These are phyloP conservation scores for Sycophila sp. DNA, from an alignment of 1,140 invertebrate species.

Conservation along the genomic window DNA sequence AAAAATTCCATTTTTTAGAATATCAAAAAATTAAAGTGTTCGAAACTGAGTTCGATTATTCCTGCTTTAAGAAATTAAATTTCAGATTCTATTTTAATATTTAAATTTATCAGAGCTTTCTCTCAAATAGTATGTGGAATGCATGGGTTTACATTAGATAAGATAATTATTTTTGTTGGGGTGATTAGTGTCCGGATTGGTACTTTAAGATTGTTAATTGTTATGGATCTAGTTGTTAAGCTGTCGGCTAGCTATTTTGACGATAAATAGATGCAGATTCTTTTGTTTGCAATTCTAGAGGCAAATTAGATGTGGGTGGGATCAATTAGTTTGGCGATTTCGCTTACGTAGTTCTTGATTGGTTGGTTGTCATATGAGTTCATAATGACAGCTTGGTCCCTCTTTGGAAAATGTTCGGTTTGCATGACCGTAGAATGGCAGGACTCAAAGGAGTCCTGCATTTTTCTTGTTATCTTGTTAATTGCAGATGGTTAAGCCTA, in stretches of 20 bases:
- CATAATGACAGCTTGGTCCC: not conserved
- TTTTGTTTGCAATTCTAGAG: slow-evolving; percentile 33
- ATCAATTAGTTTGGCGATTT: slow-evolving; percentile 19
- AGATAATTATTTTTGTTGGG: not conserved
- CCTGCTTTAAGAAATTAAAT: slow-evolving; percentile 17
- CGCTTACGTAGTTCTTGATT: slow-evolving; percentile 33
- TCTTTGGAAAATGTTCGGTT: not conserved
- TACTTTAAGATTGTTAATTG: not conserved
- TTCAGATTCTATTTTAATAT: not conserved
- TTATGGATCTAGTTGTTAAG: slow-evolving; percentile 17
- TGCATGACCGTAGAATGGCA: no score
- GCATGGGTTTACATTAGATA: not conserved
- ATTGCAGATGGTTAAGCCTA: no score
- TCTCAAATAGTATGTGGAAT: slow-evolving; percentile 13
- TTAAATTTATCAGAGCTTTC: not conserved
- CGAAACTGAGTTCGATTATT: not conserved
- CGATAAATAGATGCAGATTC: slow-evolving; percentile 33
- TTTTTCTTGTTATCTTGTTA: no score
- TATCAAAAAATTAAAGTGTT: no score
- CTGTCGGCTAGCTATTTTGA: slow-evolving; percentile 29
- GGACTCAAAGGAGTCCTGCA: no score
- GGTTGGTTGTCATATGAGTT: slow-evolving; percentile 15
- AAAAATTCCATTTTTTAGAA: no score
- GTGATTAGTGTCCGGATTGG: not conserved
- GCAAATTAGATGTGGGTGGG: slow-evolving; percentile 28